phyloP scores from a whole-genome alignment of 1,140 invertebrate genomes.

The Diorhabda elongata region DNA sequence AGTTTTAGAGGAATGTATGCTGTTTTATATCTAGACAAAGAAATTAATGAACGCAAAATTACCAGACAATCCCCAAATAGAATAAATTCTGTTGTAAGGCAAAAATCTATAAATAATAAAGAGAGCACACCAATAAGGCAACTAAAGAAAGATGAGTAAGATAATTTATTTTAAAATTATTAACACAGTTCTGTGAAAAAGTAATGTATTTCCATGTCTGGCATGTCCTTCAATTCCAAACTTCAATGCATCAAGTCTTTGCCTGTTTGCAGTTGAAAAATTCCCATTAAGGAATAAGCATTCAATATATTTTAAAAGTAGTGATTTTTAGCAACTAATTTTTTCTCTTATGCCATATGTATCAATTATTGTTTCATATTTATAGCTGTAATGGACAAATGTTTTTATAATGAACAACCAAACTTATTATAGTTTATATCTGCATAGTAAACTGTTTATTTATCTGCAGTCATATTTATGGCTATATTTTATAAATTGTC shows the following conservation, averaged over 20 bases:
- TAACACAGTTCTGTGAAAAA: not conserved
- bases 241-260: too few species aligned
- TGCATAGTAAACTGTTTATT: not conserved
- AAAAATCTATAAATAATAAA: constrained; percentile 29
- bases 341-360: not conserved
- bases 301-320: constrained; percentile 2
- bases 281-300: not conserved
- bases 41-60: constrained; percentile 59
- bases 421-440: not conserved
- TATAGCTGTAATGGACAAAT: not conserved
- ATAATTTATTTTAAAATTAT: constrained; percentile 1
- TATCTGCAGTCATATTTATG: not conserved
- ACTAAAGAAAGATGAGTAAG: constrained; percentile 34
- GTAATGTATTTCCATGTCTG: not conserved
- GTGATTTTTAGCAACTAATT: not conserved
- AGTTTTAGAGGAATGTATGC: constrained; percentile 65
- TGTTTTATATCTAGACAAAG: constrained; percentile 67
- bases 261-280: not conserved
- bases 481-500: not conserved
- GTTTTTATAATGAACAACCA: not conserved
- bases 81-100: constrained; percentile 47
- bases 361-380: not conserved
- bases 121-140: constrained; percentile 24
- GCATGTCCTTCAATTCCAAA: not conserved
- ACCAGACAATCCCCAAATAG: constrained; percentile 51